A percentile compares a stretch with the other conserved stretches of the same genome.
phyloP scores from a whole-genome alignment of 2,113 vertebrate genomes.

The Mellivora capensis region DNA sequence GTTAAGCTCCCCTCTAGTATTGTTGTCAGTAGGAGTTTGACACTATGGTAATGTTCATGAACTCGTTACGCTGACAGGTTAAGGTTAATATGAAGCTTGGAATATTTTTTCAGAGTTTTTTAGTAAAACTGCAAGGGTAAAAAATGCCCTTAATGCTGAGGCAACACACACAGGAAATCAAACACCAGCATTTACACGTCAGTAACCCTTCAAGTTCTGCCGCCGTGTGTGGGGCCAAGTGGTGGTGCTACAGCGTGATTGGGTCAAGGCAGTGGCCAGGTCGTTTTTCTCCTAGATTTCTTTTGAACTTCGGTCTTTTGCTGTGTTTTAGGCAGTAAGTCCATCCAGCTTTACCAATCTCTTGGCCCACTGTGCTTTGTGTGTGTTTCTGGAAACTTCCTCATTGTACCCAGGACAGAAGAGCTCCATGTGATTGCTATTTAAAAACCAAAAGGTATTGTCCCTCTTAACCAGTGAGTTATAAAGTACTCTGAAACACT shows the following conservation, averaged over 20 bases:
- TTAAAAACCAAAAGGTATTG: conserved; percentile 33
- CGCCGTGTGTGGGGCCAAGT: conserved; percentile 43
- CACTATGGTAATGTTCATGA: conserved; percentile 85
- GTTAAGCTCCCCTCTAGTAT: conserved; percentile 91
- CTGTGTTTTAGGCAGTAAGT: conserved; percentile 57
- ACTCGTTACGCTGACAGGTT: conserved; percentile 87
- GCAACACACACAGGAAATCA: conserved; percentile 77
- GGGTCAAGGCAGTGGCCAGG: neutral
- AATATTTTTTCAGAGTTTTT: conserved; percentile 83
- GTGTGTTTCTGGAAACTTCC: conserved; percentile 13
- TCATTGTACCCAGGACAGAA: conserved; percentile 63
- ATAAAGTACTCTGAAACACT: conserved; percentile 74
- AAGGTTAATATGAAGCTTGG: conserved; percentile 88
- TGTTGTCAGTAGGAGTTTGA: conserved; percentile 89
- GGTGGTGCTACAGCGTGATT: conserved; percentile 4
- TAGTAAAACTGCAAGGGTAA: conserved; percentile 84
- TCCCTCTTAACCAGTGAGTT: conserved; percentile 56
- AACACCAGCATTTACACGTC: conserved; percentile 75
- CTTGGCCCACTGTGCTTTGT: neutral
- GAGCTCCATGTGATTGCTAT: conserved; percentile 21
- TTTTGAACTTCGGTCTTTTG: conserved; percentile 28
- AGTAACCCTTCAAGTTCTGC: conserved; percentile 84
- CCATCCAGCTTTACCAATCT: conserved; percentile 21
- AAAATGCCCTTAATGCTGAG: conserved; percentile 83
- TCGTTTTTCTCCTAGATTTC: conserved; percentile 41